Evolutionary conservation across 1,140 invertebrate species (phyloP), one percentile per base, ranked within the genome.

Genomic region (Parasteatoda tepidariorum): DNA sequence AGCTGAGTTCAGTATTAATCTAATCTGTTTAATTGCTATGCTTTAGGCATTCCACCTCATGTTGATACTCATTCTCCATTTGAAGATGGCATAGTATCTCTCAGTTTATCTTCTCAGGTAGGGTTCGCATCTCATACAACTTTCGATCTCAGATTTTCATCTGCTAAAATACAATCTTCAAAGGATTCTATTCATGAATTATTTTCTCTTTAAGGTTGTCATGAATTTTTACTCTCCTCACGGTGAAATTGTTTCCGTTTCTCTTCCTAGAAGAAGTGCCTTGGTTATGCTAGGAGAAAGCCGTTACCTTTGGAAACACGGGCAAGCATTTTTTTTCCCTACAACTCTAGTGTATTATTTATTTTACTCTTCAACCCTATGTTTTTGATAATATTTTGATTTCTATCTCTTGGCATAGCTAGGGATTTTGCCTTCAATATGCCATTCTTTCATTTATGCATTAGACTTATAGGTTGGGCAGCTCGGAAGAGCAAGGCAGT

Each of bases 61-160:
- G 92, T 98, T n/a, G 97, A 99, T 87, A 98, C 95, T 0, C 96
- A 97, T 87, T 96, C 95, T 89, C 93, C 95, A 3, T 99, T 98
- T 90, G 93, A 95, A 86, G 93, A 95, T 88, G 93, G 93, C 24
- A 95, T 99, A 84, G 87, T 98, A 26, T 96, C 95, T 6, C 87
- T 99, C 0, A 98, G 96, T 28, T 90, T 98, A n/a, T 92, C 93
- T 41, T 94, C 95, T n/a, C 90, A 93, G 82, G 92, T 89, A 86
- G 13, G 18, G 5, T 38, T 3, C n/a, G n/a, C n/a, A 48, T 9
- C 5, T 18, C n/a, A n/a, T 70, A 22, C 18, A 22, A 33, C 18
- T n/a, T 34, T 33, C n/a, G 64, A 18, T 0, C 26, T 30, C 15
- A 62, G 18, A n/a, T 57, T 57, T 22, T 57, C n/a, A n/a, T n/a